A percentile compares a stretch with the other conserved stretches of the same genome.
These are phyloP conservation scores for Melanotus villosus DNA, from an alignment of 2,888 invertebrate genomes.

Conservation along the genomic window DNA sequence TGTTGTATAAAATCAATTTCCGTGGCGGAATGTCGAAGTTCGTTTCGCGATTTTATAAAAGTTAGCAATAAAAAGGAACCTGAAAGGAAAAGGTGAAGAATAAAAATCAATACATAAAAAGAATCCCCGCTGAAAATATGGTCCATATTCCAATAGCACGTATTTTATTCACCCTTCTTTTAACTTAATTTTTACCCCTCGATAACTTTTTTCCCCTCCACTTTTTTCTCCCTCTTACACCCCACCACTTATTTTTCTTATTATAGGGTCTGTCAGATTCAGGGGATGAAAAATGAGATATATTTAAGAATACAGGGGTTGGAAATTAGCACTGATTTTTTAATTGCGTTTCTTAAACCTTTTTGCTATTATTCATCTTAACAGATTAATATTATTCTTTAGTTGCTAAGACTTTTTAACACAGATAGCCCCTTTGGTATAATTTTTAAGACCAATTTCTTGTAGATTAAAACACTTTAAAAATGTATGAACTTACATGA, in stretches of 20 bases:
- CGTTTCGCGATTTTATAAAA: conserved; percentile 28
- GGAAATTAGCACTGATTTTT: conserved; percentile 49
- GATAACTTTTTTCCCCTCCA: conserved; percentile 50
- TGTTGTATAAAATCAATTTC: conserved; percentile 33
- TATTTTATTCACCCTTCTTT: conserved; percentile 51
- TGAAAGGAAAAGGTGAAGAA: conserved; percentile 30
- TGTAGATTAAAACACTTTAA: no score
- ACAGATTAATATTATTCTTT: no score
- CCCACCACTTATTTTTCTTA: conserved; percentile 49
- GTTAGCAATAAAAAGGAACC: conserved; percentile 31
- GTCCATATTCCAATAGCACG: conserved; percentile 49
- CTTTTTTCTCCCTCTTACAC: conserved; percentile 42
- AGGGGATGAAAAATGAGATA: conserved; percentile 51
- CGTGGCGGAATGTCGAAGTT: conserved; percentile 24
- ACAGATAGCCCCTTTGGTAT: no score
- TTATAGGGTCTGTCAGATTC: conserved; percentile 50
- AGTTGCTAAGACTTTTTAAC: no score
- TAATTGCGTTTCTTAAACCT: conserved; percentile 23
- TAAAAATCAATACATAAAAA: conserved; percentile 46
- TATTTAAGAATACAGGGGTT: conserved; percentile 47
- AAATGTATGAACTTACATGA: no score
- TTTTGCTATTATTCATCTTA: not conserved
- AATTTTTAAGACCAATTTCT: no score
- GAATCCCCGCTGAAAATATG: conserved; percentile 45
- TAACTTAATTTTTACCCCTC: conserved; percentile 52